Percentiles rank a stretch among this genome's conserved stretches.
Conservation (phyloP, 2,888 invertebrate species). For the Erebia aethiops region DNA sequence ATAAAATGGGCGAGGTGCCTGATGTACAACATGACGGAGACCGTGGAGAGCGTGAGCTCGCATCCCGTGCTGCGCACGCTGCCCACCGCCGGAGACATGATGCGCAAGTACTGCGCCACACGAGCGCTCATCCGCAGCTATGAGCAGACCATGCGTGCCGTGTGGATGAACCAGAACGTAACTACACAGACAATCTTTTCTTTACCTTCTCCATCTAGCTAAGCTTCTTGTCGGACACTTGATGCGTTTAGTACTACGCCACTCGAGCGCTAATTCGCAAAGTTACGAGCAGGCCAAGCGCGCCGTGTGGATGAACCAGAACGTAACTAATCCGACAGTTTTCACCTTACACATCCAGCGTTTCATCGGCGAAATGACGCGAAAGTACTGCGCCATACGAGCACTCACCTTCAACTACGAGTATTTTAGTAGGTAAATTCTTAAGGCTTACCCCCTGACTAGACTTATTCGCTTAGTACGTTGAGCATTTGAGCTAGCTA, state of each 20-base stretch:
- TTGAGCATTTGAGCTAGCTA: too few relatives aligned
- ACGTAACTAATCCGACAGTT: slow-evolving; percentile 71
- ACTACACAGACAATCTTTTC: slow-evolving; percentile 31
- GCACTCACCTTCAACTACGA: too few relatives aligned
- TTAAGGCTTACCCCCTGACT: too few relatives aligned
- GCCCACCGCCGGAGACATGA: slow-evolving; percentile 88
- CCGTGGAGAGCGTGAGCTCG: slow-evolving; percentile 90
- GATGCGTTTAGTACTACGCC: slow-evolving; percentile 87
- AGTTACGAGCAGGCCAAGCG: slow-evolving; percentile 91
- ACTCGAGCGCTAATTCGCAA: slow-evolving; percentile 88
- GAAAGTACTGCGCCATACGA: too few relatives aligned
- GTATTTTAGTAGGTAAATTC: too few relatives aligned
- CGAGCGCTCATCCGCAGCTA: slow-evolving; percentile 88
- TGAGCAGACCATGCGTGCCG: slow-evolving; percentile 90
- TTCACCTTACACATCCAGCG: too few relatives aligned
- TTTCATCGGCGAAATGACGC: too few relatives aligned
- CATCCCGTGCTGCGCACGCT: slow-evolving; percentile 89
- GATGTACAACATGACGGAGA: slow-evolving; percentile 90
- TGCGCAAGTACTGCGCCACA: slow-evolving; percentile 89
- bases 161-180: slow-evolving; percentile 94
- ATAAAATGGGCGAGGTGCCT: slow-evolving; percentile 93
- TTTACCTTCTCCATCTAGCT: too few relatives aligned
- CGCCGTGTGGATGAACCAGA: slow-evolving; percentile 93
- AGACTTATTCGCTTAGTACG: too few relatives aligned
- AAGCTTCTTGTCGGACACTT: slow-evolving; percentile 84